Evolutionary conservation across 1,140 invertebrate species (phyloP), one percentile per base, ranked within the genome.

Genomic region (Mactra quadrangularis): DNA sequence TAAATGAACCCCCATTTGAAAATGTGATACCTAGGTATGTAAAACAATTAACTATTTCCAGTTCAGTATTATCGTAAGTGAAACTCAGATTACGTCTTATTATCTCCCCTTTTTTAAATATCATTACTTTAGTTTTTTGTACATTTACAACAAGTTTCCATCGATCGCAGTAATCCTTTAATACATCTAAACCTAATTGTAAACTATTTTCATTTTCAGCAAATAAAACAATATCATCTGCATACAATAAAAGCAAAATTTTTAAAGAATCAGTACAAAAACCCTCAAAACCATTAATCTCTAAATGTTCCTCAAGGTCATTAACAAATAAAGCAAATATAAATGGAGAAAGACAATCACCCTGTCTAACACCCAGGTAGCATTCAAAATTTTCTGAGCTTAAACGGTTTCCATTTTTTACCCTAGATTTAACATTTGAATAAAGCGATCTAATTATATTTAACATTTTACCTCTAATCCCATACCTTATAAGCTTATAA

Each of bases 301-400:
- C 41, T 25, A 78, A 71, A 33, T 19, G 27, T 62, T 79, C 29
- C 33, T 70, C 55, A 31, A 70, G 64, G 33, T 72, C 66, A 35
- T 78, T 78, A 19, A 84, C 41, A 47, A 35, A 71, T 47, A 70
- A 53, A 9, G 66, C 66, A 53, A 52, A 81, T 6, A 70, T n/a
- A 70, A 70, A 45, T 17, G 66, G 77, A 22, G 77, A 71, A 19
- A 53, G 71, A 71, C 52, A 50, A n/a, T 72, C 66, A 19, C 78
- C 59, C 35, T 71, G 78, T 60, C 41, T 59, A 19, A 64, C 55
- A 11, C 25, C 55, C 13, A 57, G 9, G 41, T 19, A 27, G 31
- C 29, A 17, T 25, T 57, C 25, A 57, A 74, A 35, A 41, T 25
- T 50, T 22, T 72, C 41, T 9, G 19, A n/a, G n/a, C n/a, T n/a